Percentiles rank a stretch among this genome's conserved stretches.
Conservation (phyloP, 2,888 invertebrate species). For the Eilema caniola region DNA sequence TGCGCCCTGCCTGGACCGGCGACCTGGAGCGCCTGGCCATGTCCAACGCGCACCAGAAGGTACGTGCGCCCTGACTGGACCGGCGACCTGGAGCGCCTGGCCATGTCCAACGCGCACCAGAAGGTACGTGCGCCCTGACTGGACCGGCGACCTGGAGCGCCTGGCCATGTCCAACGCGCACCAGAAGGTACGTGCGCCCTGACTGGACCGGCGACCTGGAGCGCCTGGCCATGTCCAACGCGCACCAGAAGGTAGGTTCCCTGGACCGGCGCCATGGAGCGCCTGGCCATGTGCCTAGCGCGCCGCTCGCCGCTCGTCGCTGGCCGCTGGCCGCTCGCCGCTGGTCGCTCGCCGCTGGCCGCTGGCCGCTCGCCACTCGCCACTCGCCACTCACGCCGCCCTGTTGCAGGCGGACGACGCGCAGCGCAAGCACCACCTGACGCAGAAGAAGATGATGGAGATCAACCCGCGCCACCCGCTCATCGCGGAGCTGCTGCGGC, state of each 20-base stretch:
- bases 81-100: slow-evolving; percentile 99
- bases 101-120: slow-evolving; percentile 98
- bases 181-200: slow-evolving; percentile 97
- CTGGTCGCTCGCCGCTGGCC: slow-evolving; percentile 93
- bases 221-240: slow-evolving; percentile 96
- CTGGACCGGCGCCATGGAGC: no score
- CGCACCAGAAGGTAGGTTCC: slow-evolving; percentile 95
- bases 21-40: slow-evolving; percentile 99
- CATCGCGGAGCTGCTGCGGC: slow-evolving; percentile 94
- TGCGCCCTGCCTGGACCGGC: slow-evolving; percentile 98
- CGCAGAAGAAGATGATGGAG: slow-evolving; percentile 98
- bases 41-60: slow-evolving; percentile 98
- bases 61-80: slow-evolving; percentile 99
- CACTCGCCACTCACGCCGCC: slow-evolving; percentile 95
- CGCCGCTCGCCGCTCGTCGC: no score
- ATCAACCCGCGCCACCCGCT: slow-evolving; percentile 99
- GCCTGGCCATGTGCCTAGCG: no score
- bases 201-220: slow-evolving; percentile 99
- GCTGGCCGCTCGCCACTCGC: slow-evolving; percentile 91
- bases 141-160: slow-evolving; percentile 99
- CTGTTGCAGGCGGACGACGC: slow-evolving; percentile 92
- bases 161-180: slow-evolving; percentile 98
- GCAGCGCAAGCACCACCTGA: slow-evolving; percentile 94
- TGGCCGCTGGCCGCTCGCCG: no score
- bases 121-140: slow-evolving; percentile 98